Conservation (phyloP, 2,888 invertebrate species). For the Allophyes oxyacanthae region DNA sequence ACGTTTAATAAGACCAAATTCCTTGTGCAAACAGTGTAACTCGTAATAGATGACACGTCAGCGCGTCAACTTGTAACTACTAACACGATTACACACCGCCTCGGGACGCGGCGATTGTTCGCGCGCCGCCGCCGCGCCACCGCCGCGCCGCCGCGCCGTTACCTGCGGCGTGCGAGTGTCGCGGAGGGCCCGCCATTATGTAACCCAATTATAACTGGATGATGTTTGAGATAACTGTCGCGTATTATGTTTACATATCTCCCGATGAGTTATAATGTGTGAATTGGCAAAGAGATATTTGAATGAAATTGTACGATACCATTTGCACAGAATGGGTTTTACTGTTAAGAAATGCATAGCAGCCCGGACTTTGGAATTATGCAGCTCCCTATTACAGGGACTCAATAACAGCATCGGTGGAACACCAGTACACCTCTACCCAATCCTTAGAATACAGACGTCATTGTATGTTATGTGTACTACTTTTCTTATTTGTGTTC, state of each 20-base stretch:
- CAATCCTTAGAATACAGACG: too few species aligned
- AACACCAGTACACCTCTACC: neutral
- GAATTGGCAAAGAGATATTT: too few species aligned
- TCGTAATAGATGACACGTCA: slow-evolving; percentile 7
- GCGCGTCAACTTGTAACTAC: slow-evolving; percentile 6
- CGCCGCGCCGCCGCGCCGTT: slow-evolving; percentile 5
- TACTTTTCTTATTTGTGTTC: neutral
- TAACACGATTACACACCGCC: slow-evolving; percentile 9
- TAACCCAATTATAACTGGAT: slow-evolving; percentile 1
- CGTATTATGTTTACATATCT: slow-evolving; percentile 2
- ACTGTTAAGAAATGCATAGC: too few species aligned
- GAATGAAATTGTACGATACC: too few species aligned
- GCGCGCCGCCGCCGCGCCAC: neutral
- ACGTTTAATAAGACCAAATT: neutral
- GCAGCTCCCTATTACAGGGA: too few species aligned
- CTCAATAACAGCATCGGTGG: neutral
- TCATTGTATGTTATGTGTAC: neutral
- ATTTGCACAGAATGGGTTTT: too few species aligned
- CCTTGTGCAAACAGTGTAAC: neutral
- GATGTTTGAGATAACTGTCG: slow-evolving; percentile 1
- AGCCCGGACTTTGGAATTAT: too few species aligned
- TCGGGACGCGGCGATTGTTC: neutral
- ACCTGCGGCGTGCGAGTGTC: neutral
- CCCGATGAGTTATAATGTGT: neutral
- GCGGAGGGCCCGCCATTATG: neutral